These are phyloP conservation scores for Trichomycterus rosablanca DNA, from an alignment of 2,113 vertebrate genomes.

Conservation along the genomic window DNA sequence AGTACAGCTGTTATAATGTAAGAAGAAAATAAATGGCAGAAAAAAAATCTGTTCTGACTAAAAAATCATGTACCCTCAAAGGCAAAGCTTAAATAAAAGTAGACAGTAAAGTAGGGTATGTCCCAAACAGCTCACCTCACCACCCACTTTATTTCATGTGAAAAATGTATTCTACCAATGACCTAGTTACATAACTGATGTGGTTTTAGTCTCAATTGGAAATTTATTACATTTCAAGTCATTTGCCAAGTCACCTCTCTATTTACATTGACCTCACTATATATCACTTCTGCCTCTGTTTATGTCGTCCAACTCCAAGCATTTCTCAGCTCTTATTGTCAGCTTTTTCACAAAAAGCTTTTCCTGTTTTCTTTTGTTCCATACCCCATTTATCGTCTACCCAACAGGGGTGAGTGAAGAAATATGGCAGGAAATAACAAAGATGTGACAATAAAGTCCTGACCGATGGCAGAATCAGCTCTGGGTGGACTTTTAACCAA, in stretches of 20 bases:
- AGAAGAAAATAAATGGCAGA: no score
- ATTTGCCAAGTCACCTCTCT: no score
- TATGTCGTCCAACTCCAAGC: slow-evolving; percentile 25
- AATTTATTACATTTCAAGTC: background rate
- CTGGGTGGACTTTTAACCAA: slow-evolving; percentile 30
- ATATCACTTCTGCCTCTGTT: background rate
- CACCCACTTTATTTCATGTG: background rate
- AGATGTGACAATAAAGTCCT: slow-evolving; percentile 21
- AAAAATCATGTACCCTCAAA: no score
- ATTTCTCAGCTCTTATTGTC: slow-evolving; percentile 21
- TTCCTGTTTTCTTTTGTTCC: slow-evolving; percentile 14
- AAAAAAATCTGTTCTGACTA: no score
- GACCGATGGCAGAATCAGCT: slow-evolving; percentile 11
- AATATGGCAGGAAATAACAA: slow-evolving; percentile 29
- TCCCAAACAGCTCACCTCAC: background rate
- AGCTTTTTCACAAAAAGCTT: slow-evolving; percentile 17
- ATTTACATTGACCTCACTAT: slow-evolving; percentile 10
- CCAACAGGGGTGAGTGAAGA: slow-evolving; percentile 8
- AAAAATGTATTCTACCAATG: background rate
- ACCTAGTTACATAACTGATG: slow-evolving; percentile 7
- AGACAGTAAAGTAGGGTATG: no score
- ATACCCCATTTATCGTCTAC: slow-evolving; percentile 10
- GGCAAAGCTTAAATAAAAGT: no score
- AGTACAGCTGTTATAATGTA: no score
- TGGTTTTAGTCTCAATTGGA: background rate